A percentile compares a stretch with the other conserved stretches of the same genome.
phyloP scores from a whole-genome alignment of 1,140 invertebrate genomes.

The Ylistrum balloti region DNA sequence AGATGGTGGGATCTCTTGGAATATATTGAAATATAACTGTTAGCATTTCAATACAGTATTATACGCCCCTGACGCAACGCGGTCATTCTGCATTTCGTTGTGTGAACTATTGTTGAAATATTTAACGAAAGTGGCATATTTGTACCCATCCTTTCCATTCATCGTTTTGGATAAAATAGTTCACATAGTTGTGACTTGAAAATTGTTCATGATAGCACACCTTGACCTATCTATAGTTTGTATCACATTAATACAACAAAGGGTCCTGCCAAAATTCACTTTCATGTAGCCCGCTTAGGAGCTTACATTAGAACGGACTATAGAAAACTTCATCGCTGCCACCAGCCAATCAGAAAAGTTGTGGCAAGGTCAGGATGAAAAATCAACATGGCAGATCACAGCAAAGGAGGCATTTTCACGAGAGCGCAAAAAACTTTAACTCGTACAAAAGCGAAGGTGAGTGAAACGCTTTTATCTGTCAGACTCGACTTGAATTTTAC shows the following conservation, averaged over 20 bases:
- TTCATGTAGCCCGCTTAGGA: neutral
- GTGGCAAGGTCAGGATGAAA: slow-evolving; percentile 54
- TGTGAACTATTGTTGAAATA: no score
- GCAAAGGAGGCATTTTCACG: slow-evolving; percentile 66
- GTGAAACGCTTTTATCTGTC: slow-evolving; percentile 23
- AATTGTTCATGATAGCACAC: slow-evolving; percentile 4
- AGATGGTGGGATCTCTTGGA: no score
- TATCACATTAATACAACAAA: neutral
- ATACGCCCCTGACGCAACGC: no score
- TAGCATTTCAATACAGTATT: no score
- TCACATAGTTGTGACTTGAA: slow-evolving; percentile 13
- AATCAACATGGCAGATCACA: slow-evolving; percentile 70
- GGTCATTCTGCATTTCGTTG: no score
- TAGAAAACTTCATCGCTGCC: slow-evolving; percentile 45
- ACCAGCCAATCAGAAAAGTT: slow-evolving; percentile 65
- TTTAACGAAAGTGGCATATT: neutral
- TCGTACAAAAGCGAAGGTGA: slow-evolving; percentile 73
- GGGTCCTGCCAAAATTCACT: neutral
- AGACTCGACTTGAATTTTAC: neutral
- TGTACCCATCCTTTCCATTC: neutral
- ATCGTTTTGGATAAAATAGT: slow-evolving; percentile 8
- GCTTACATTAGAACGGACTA: slow-evolving; percentile 36
- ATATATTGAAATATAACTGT: no score
- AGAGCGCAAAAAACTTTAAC: slow-evolving; percentile 69
- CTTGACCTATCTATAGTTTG: neutral